Base-by-base conservation (phyloP, 2,797 vertebrate species). In the Silurus lanzhouensis region DNA sequence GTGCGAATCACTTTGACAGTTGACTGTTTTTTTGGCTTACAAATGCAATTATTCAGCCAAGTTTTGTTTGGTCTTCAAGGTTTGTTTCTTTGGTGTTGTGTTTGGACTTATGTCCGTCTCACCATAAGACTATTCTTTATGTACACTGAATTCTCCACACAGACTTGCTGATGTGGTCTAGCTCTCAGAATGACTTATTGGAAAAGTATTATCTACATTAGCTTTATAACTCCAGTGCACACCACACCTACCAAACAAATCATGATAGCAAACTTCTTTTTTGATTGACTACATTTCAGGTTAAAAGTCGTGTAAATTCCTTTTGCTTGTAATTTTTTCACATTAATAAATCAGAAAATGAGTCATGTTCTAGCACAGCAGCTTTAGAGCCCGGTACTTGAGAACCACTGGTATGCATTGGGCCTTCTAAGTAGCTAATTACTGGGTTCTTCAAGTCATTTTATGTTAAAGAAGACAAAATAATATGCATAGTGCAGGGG, bases 1-100 rank as follows among this genome's bases (percentile, higher is more conserved):
- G 97, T 95, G 84, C 86, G 84, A 12, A 76, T 83, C 70, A 61
- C n/a, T 63, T 52, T 86, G 61, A 83, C 70, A 61, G 38, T 82
- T 64, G 5, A 61, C 20, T 79, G 1, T 44, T n/a, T 38, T 38
- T 27, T 25, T 70, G 20, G 22, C n/a, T 14, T 64, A 46, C 44
- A 52, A 15, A 80, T 52, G 13, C n/a, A 38, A 15, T 20, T 17
- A 78, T 27, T 76, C 72, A 25, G 72, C 14, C 13, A 61, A 44
- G 57, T 14, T 61, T 44, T 61, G 19, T 61, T 61, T 61, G 75
- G 1, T 58, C 25, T 76, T 13, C 46, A 25, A 15, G 5, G 48
- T 60, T 63, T 19, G 14, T 38, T 80, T 80, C 20, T 80, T n/a
- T 10, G 64, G 1, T 9, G 60, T 48, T 46, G 31, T 2, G 2